phyloP scores from a whole-genome alignment of 92 coral and sea anemone species.

The Hydrozoanthus gracilis region DNA sequence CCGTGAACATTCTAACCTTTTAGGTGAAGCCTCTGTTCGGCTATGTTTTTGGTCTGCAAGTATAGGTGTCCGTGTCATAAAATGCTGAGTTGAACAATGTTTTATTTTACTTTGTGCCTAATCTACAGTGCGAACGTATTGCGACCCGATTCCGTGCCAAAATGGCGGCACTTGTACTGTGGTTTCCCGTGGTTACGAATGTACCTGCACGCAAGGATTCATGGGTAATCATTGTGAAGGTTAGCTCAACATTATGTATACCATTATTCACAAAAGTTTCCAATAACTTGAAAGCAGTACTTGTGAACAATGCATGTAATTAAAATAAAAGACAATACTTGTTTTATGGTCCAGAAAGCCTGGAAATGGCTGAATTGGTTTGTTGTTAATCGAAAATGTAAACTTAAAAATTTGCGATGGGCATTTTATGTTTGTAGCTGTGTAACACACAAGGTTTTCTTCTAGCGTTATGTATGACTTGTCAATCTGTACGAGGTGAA shows the following conservation, averaged over 20 bases:
- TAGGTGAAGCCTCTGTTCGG: background rate
- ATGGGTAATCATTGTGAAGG: slow-evolving; percentile 99
- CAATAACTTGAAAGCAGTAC: background rate
- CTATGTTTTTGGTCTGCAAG: background rate
- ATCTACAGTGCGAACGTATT: slow-evolving; percentile 64
- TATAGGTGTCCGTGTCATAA: background rate
- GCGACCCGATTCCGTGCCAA: slow-evolving; percentile 95
- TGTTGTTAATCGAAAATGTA: no score
- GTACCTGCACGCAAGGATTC: slow-evolving; percentile 96
- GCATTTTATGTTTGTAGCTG: no score
- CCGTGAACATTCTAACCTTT: no score
- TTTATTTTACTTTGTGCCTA: background rate
- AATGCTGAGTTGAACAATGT: background rate
- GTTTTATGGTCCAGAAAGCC: no score
- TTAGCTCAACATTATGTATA: slow-evolving; percentile 43
- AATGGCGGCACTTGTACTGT: slow-evolving; percentile 98
- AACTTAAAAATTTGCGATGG: no score
- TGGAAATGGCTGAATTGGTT: no score
- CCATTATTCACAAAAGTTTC: background rate
- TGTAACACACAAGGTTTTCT: no score
- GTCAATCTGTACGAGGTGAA: no score
- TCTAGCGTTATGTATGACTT: no score
- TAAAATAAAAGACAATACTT: no score
- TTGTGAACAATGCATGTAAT: background rate
- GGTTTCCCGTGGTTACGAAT: slow-evolving; percentile 91